Percentiles rank a stretch among this genome's conserved stretches.
These are phyloP conservation scores for Hetaerina americana DNA, from an alignment of 1,140 invertebrate genomes.

Conservation along the genomic window DNA sequence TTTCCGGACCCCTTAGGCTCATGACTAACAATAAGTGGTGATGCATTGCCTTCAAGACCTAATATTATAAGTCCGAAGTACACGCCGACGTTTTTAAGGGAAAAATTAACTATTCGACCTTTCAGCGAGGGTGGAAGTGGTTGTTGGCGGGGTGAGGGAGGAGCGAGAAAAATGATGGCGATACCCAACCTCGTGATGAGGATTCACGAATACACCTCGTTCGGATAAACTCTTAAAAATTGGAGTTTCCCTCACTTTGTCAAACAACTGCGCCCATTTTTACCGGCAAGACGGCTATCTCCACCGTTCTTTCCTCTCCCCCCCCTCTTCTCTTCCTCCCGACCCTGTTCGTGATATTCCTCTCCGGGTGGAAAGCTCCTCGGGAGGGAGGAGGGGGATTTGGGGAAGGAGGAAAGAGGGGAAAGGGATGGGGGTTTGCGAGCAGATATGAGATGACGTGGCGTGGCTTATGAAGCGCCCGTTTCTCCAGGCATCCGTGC, in stretches of 20 bases:
- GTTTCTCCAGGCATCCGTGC: neutral
- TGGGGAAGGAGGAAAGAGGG: no score
- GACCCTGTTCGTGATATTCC: neutral
- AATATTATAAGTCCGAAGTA: no score
- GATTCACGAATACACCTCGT: neutral
- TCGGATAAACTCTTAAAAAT: neutral
- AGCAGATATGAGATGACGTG: neutral
- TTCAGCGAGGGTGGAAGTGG: no score
- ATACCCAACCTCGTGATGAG: neutral
- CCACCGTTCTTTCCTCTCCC: neutral
- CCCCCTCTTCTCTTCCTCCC: no score
- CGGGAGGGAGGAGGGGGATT: neutral
- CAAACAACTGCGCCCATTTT: neutral
- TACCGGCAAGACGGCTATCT: neutral
- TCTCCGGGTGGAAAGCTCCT: neutral
- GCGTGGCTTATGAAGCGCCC: neutral
- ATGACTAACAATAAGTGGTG: no score
- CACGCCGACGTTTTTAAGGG: neutral
- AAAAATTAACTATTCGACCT: neutral
- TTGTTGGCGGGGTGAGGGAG: no score
- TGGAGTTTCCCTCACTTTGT: neutral
- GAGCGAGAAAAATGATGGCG: no score
- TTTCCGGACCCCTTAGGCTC: no score
- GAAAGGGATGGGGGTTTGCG: neutral
- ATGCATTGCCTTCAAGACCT: no score